Percentiles rank a stretch among this genome's conserved stretches.
These are phyloP conservation scores for Sylvia atricapilla DNA, from an alignment of 2,113 vertebrate species.

Conservation along the genomic window DNA sequence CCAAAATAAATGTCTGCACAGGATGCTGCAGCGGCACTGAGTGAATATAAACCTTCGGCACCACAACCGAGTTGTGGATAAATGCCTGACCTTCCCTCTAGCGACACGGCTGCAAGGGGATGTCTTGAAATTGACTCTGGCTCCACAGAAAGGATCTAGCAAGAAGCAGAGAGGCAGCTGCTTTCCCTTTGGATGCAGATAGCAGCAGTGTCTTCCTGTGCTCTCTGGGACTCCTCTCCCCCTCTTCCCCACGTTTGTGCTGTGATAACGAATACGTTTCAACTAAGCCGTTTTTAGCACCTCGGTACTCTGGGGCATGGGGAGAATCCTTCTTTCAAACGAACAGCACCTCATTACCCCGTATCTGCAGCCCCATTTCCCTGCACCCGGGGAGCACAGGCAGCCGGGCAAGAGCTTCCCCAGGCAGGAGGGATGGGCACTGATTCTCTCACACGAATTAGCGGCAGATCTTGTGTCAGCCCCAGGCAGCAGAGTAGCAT, in stretches of 20 bases:
- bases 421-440: not conserved
- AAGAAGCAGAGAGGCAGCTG: not conserved
- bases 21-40: not conserved
- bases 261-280: fast-evolving
- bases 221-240: not conserved
- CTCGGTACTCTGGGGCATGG: fast-evolving
- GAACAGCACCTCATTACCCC: not conserved
- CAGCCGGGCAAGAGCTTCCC: not conserved
- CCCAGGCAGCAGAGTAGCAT: not conserved
- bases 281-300: not conserved
- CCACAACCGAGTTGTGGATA: not conserved
- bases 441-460: not conserved
- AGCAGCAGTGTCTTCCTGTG: not conserved
- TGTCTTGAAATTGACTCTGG: not conserved
- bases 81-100: not conserved
- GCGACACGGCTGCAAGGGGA: not conserved
- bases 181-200: not conserved
- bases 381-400: not conserved
- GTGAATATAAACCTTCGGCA: not conserved
- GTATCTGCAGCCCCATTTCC: not conserved
- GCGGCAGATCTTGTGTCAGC: fast-evolving
- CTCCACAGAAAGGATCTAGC: not conserved
- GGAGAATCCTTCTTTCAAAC: not conserved
- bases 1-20: slow-evolving; percentile 45
- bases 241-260: not conserved